Evolutionary conservation across 1,140 invertebrate genomes (phyloP).

Genomic region (Drosophila rhopaloa): DNA sequence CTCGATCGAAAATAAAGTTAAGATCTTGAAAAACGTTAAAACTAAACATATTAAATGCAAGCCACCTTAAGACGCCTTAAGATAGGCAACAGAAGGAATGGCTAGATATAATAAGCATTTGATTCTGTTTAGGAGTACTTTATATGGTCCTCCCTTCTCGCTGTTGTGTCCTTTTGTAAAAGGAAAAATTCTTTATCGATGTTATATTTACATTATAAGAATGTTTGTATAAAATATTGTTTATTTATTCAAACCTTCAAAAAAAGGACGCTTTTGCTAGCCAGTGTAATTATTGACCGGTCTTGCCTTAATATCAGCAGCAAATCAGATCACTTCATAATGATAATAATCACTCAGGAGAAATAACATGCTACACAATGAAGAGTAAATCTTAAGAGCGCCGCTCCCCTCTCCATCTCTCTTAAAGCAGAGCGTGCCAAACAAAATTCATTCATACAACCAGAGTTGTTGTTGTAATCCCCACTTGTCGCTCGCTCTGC

Average conservation of each 20-base stretch:
- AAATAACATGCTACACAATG: conserved; percentile 64
- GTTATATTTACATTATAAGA: no score
- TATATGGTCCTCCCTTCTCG: no score
- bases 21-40: no score
- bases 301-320: conserved; percentile 46
- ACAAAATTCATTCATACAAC: conserved; percentile 69
- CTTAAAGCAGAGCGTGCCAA: conserved; percentile 57
- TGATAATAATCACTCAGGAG: conserved; percentile 59
- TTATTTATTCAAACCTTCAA: neutral
- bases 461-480: conserved; percentile 34
- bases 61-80: no score
- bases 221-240: neutral
- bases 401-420: conserved; percentile 22
- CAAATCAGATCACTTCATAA: conserved; percentile 62
- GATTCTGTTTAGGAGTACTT: no score
- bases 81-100: no score
- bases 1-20: no score
- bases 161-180: no score
- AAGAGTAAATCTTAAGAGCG: conserved; percentile 9
- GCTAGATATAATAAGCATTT: no score
- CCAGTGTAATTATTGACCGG: conserved; percentile 47
- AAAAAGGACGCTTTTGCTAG: neutral
- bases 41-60: no score
- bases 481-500: conserved; percentile 39
- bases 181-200: no score